Evolutionary conservation across 2,113 vertebrate genomes (phyloP), one percentile per base, ranked within the genome.

Genomic region (Odobenus rosmarus): DNA sequence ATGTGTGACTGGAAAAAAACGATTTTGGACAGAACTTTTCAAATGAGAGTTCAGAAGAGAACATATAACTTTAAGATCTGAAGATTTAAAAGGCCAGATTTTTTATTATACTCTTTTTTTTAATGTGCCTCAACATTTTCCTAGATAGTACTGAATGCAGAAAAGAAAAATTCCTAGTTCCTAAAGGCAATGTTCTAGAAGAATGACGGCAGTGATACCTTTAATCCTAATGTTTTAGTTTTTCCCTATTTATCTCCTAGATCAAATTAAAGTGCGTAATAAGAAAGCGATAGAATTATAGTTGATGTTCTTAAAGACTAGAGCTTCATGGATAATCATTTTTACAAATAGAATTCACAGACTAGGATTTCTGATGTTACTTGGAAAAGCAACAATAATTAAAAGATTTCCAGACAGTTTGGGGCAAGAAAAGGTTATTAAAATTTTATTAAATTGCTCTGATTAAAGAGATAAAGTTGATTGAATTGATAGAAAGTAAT

Each of bases 321-420:
- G 3, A 26, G n/a, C 16, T 49, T 91, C 4, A 71, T 6, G 7
- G 31, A 92, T 26, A 90, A 67, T 51, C 26, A 49, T 62, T 81
- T 88, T 90, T 90, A 51, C 2, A 59, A 90, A 93, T 77, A 81
- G 6, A 76, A 61, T 94, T 83, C 53, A 85, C 3, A 94, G 13
- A 90, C n/a, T 28, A 82, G 24, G 18, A 91, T 82, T 94, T 94
- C 26, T 72, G 23, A 77, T 88, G 33, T 39, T 89, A 77, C 42
- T 80, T 85, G 67, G 46, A 91, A 97, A 95, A 72, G 19, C 31
- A 55, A 93, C 92, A 85, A 57, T 23, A 86, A n/a, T 86, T 24
- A 55, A 36, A 74, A 12, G 24, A 81, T 69, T 81, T 71, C 5
- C n/a, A 97, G 64, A 81, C 0, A 79, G 2, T 67, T 21, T 55